A percentile compares a stretch with the other conserved stretches of the same genome.
These are phyloP conservation scores for Lacerta viridis DNA, from an alignment of 2,797 vertebrate genomes.

Conservation along the genomic window DNA sequence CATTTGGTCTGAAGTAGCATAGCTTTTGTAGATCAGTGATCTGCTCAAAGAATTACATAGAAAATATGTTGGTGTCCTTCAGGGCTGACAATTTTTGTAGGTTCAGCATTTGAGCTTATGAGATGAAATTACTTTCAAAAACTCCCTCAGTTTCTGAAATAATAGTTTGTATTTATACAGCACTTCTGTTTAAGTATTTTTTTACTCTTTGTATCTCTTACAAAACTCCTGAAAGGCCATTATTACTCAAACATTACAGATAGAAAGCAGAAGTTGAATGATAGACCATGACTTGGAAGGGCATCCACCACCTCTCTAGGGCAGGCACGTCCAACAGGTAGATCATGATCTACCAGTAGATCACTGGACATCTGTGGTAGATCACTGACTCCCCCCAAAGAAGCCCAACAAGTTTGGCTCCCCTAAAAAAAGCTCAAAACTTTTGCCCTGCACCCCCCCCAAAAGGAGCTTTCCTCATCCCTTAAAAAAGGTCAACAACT, in stretches of 20 bases:
- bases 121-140: not conserved
- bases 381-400: too few species aligned
- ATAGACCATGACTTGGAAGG: not conserved
- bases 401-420: too few species aligned
- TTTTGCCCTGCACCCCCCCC: too few species aligned
- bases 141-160: not conserved
- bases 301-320: too few species aligned
- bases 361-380: too few species aligned
- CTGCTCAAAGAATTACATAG: constrained; percentile 63
- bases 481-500: too few species aligned
- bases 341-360: too few species aligned
- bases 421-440: too few species aligned
- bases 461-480: too few species aligned
- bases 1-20: constrained; percentile 69
- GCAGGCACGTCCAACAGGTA: too few species aligned
- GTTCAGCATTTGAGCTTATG: not conserved
- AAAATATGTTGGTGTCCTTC: constrained; percentile 66
- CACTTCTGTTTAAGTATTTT: not conserved
- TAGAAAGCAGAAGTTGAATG: not conserved
- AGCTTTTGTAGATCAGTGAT: constrained; percentile 56
- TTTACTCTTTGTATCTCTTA: not conserved
- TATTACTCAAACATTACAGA: not conserved
- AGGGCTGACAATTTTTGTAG: constrained; percentile 43
- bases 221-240: not conserved
- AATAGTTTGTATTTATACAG: not conserved